Evolutionary conservation across 1,140 invertebrate species (phyloP), one percentile per base, ranked within the genome.

Genomic region (Achatina immaculata): DNA sequence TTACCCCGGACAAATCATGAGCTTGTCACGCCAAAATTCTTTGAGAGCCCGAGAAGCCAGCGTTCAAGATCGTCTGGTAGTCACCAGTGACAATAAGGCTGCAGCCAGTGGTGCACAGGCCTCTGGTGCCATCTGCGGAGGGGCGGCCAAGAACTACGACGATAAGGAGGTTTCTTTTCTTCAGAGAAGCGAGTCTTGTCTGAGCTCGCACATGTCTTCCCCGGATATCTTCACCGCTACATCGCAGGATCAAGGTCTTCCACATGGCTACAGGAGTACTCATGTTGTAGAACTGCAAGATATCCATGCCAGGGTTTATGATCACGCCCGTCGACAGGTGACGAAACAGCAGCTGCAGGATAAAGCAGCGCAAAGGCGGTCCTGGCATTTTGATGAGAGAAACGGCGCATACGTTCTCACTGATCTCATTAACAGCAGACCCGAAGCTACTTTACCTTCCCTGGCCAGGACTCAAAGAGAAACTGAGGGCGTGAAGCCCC

Each of bases 361-460:
- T 16, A 80, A 62, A 42, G 68, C 66, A 28, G 78, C 78, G n/a
- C 78, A 80, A 28, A 38, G 78, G 24, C 66, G 78, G n/a, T 80
- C 78, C 0, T 80, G 78, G 78, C 78, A 80, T 48, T 80, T 80
- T 58, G 78, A 80, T 48, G 78, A 80, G 34, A 36, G 68, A n/a
- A 71, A 34, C 24, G 78, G 68, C 0, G 78, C 78, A 14, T 71
- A 69, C 68, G 28, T 55, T 38, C 66, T 72, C 2, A 80, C 38
- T 58, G 78, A 80, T 36, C 78, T 80, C 28, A 72, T 80, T 28
- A 43, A 71, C 21, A 72, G 72, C 36, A 21, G n/a, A 31, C 65
- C 36, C 4, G 1, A 34, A 1, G 55, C 28, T 40, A 21, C 45
- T 11, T 72, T 48, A 43, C 48, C 66, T 71, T 9, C 19, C 24